Evolutionary conservation across 2,113 vertebrate genomes (phyloP), one percentile per base, ranked within the genome.

Genomic region (Plectropomus leopardus): DNA sequence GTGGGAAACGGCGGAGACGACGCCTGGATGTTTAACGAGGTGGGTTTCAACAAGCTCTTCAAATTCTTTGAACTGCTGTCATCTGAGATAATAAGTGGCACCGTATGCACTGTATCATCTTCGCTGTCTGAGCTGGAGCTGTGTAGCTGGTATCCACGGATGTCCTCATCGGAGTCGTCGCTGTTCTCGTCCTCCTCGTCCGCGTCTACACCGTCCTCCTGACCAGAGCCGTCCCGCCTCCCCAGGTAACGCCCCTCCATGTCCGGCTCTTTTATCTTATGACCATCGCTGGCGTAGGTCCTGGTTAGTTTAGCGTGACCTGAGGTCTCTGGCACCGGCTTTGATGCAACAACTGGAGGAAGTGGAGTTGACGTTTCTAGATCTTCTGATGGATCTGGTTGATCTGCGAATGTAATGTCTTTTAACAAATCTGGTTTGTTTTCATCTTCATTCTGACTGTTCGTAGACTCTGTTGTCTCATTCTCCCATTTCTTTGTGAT

Each of bases 141-240:
- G 74, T 96, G 96, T 45, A 98, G 90, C 82, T 89, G 94, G 78
- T 98, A 98, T 0, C 95, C 96, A 28, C 96, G 95, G 78, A 96
- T 89, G 68, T 99, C 98, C 0, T 99, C 98, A 0, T 99, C 97
- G 0, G 98, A 99, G 84, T 99, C 97, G 0, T 98, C 98, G 4
- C 98, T 99, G 94, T 98, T 98, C 78, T 97, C 98, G n/a, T 98
- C 97, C 83, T 99, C 98, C 88, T 99, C 97, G 5, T 96, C 95
- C 0, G 94, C 95, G 3, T 96, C 95, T 24, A 96, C 92, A 0
- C 96, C 97, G 0, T 98, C 97, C 88, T 98, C 96, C 0, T 92
- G 91, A 79, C 0, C 96, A 59, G 94, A 86, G 55, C 94, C 92
- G 0, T 96, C 94, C 0, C 96, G 92, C 50, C 97, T 97, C 34